Percentiles rank a stretch among this genome's conserved stretches.
Conservation (phyloP, 2,113 vertebrate genomes). For the Monarcha castaneiventris region DNA sequence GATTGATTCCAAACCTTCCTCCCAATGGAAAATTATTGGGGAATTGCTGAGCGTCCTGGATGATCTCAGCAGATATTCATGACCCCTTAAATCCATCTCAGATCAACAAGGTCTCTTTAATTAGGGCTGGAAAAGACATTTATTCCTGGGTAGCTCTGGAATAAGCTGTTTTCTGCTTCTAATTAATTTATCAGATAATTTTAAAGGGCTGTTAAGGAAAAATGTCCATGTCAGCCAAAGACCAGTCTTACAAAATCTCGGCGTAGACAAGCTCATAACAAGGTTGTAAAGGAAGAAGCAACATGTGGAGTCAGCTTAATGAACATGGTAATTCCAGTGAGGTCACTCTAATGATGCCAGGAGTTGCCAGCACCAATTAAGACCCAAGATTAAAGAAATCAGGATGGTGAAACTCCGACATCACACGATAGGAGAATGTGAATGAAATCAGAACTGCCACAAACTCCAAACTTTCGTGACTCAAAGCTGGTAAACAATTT, state of each 20-base stretch:
- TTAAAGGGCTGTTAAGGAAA: neutral
- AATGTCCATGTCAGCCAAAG: neutral
- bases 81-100: neutral
- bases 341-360: neutral
- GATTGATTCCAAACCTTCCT: neutral
- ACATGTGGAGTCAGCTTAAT: constrained; percentile 21
- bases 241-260: neutral
- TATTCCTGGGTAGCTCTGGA: neutral
- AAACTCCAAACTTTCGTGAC: neutral
- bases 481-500: neutral
- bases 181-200: neutral
- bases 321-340: neutral
- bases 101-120: neutral
- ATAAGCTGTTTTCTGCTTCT: neutral
- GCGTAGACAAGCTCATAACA: neutral
- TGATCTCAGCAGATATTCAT: neutral
- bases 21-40: neutral
- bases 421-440: neutral
- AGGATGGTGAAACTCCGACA: neutral
- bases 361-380: neutral
- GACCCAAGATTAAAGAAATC: constrained; percentile 35
- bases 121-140: neutral
- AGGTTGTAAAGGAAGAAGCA: neutral
- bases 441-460: neutral
- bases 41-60: neutral